phyloP scores from a whole-genome alignment of 2,113 vertebrate species.

The Stomatorhinus ivindoensis region DNA sequence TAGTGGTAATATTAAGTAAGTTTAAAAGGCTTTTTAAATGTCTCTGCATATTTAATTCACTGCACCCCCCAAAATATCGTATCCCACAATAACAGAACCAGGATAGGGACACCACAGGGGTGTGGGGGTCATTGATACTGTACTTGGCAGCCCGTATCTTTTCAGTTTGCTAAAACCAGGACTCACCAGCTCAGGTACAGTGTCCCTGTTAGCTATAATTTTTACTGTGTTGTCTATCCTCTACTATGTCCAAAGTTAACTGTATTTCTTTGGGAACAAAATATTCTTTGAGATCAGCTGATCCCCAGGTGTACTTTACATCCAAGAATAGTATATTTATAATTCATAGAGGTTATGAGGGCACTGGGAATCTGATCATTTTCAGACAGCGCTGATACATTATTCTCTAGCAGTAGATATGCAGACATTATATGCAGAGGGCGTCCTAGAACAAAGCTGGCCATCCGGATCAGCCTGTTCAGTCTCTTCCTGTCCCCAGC shows the following conservation, averaged over 20 bases:
- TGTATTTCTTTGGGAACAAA: conserved; percentile 10
- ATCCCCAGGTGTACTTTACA: conserved; percentile 21
- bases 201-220: neutral
- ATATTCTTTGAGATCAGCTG: conserved; percentile 6
- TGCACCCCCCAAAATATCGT: too few relatives aligned
- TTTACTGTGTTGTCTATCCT: neutral
- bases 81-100: neutral
- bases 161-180: neutral
- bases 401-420: conserved; percentile 3
- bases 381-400: conserved; percentile 2
- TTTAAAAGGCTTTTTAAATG: too few relatives aligned
- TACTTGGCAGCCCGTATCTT: neutral
- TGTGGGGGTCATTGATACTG: neutral
- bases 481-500: too few relatives aligned
- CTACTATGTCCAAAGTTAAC: neutral
- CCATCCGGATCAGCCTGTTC: too few relatives aligned
- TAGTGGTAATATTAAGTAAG: too few relatives aligned
- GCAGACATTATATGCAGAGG: too few relatives aligned
- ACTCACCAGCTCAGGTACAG: neutral
- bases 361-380: conserved; percentile 23
- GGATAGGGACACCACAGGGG: neutral
- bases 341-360: conserved; percentile 20
- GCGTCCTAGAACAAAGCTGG: too few relatives aligned
- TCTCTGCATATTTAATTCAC: too few relatives aligned
- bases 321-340: conserved; percentile 21